Percentiles rank a stretch among this genome's conserved stretches.
Conservation (phyloP, 2,888 invertebrate genomes). For the Pycnomerus fuliginosus region DNA sequence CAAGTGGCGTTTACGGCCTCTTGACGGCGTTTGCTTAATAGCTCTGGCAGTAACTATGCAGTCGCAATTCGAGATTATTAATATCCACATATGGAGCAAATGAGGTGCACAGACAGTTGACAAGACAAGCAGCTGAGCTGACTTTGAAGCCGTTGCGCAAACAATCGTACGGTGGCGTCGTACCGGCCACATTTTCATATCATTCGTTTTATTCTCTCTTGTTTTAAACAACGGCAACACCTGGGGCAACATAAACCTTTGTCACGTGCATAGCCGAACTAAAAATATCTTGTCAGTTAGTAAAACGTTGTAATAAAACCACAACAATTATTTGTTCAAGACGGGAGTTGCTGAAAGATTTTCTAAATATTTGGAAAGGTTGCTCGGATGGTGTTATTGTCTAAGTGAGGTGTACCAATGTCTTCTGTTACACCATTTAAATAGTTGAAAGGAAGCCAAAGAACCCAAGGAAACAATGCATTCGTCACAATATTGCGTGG, state of each 20-base stretch:
- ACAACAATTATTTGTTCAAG: conserved; percentile 20
- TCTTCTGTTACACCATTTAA: too few species aligned
- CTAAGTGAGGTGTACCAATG: too few species aligned
- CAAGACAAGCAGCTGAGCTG: conserved; percentile 27
- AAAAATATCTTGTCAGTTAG: conserved; percentile 14
- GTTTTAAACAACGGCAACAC: neutral
- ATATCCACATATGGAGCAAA: conserved; percentile 30
- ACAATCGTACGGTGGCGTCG: conserved; percentile 19
- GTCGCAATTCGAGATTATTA: conserved; percentile 24
- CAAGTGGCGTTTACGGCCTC: too few species aligned
- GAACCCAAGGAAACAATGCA: too few species aligned
- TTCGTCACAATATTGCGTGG: too few species aligned
- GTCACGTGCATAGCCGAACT: conserved; percentile 3
- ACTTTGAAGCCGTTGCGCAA: conserved; percentile 27
- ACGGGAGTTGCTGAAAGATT: conserved; percentile 11
- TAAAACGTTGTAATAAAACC: conserved; percentile 16
- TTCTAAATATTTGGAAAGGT: too few species aligned
- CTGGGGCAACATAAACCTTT: neutral
- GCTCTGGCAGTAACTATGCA: too few species aligned
- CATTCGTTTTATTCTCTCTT: too few species aligned
- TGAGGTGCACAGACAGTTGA: conserved; percentile 29
- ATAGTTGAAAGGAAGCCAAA: too few species aligned
- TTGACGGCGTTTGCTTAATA: too few species aligned
- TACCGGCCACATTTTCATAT: neutral
- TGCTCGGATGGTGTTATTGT: too few species aligned